These are phyloP conservation scores for Corythornis vintsioides DNA, from an alignment of 2,113 vertebrate species.

Conservation along the genomic window DNA sequence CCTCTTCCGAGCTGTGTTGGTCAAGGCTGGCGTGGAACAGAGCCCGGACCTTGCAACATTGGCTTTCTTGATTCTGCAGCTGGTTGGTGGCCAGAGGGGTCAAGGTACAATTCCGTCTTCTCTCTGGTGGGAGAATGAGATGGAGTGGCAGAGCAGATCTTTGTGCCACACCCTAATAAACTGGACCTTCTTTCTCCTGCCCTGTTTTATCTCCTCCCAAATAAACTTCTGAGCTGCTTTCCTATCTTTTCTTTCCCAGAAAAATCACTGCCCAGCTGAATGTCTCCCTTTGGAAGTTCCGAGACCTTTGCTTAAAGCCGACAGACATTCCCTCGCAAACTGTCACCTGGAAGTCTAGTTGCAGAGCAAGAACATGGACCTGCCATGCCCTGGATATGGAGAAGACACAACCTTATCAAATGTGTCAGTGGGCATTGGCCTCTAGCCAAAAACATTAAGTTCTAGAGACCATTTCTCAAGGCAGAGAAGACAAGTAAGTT, in stretches of 20 bases:
- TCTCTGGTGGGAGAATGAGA: conserved; percentile 74
- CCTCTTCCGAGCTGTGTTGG: conserved; percentile 89
- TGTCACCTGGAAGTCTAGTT: background rate
- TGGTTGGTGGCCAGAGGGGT: conserved; percentile 88
- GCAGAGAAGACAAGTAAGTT: background rate
- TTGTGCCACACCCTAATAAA: background rate
- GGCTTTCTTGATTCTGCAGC: conserved; percentile 88
- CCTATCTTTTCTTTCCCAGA: background rate
- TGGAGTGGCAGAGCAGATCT: background rate
- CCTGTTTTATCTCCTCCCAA: background rate
- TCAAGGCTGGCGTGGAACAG: conserved; percentile 85
- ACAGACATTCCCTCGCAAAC: background rate
- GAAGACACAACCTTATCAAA: background rate
- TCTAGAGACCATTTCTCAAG: background rate
- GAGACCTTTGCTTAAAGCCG: background rate
- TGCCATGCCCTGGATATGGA: background rate
- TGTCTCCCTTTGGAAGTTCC: background rate
- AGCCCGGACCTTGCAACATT: conserved; percentile 80
- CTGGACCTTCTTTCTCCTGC: background rate
- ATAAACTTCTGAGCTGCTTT: background rate
- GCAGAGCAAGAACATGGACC: background rate
- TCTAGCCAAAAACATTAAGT: background rate
- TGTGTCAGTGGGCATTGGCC: background rate
- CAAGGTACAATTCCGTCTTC: conserved; percentile 83
- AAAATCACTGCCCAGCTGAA: background rate